phyloP scores from a whole-genome alignment of 2,888 invertebrate species.

The Megastigmus dorsalis region DNA sequence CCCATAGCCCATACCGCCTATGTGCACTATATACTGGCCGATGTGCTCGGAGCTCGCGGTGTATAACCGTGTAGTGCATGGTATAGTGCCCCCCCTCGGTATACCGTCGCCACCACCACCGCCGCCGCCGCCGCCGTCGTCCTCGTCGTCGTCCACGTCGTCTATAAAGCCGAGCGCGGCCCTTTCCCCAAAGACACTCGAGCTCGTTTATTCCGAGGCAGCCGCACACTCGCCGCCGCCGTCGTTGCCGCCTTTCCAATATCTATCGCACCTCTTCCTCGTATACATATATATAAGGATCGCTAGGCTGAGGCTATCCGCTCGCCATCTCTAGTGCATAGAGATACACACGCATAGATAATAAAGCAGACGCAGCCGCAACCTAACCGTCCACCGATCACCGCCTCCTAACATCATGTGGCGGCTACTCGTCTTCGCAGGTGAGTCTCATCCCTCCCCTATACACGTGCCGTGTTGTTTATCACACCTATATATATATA shows the following conservation, averaged over 20 bases:
- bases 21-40: too few species aligned
- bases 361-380: too few species aligned
- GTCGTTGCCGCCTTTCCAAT: background rate
- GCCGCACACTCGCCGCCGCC: too few species aligned
- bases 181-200: constrained; percentile 55
- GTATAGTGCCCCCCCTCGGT: too few species aligned
- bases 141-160: constrained; percentile 1
- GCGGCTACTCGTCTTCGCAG: constrained; percentile 50
- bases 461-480: too few species aligned
- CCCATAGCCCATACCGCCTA: background rate
- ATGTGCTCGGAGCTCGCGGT: too few species aligned
- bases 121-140: constrained; percentile 19
- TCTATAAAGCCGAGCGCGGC: constrained; percentile 48
- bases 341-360: too few species aligned
- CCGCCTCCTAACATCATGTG: constrained; percentile 38
- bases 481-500: too few species aligned
- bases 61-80: too few species aligned
- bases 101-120: constrained; percentile 6
- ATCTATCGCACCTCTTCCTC: background rate
- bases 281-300: background rate
- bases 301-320: too few species aligned
- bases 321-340: too few species aligned
- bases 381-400: background rate
- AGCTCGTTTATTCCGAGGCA: too few species aligned
- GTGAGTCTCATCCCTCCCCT: constrained; percentile 23